Percentiles rank a stretch among this genome's conserved stretches.
These are phyloP conservation scores for Mimachlamys varia DNA, from an alignment of 2,888 invertebrate genomes.

Conservation along the genomic window DNA sequence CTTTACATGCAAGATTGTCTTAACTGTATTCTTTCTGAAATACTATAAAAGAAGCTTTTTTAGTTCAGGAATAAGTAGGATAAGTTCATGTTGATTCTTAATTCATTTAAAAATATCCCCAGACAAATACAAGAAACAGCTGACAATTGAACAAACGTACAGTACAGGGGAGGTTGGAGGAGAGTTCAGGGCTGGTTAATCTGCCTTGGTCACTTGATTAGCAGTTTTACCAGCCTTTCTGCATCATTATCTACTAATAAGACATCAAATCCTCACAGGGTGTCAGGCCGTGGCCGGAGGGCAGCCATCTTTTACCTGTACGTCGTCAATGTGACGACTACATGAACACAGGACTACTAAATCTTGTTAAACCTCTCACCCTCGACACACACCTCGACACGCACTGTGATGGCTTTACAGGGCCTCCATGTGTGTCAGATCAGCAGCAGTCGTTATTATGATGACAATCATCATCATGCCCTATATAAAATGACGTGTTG, in stretches of 20 bases:
- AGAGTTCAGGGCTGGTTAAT: neutral
- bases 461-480: slow-evolving; percentile 5
- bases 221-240: neutral
- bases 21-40: no score
- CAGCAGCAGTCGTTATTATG: neutral
- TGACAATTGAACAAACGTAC: no score
- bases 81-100: no score
- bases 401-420: neutral
- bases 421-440: slow-evolving; percentile 7
- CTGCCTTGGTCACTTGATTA: slow-evolving; percentile 2
- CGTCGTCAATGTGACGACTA: neutral
- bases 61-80: no score
- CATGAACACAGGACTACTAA: slow-evolving; percentile 17
- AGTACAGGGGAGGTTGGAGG: no score
- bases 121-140: no score
- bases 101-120: no score
- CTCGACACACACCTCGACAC: neutral
- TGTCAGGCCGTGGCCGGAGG: neutral
- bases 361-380: slow-evolving; percentile 18
- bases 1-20: no score
- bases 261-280: slow-evolving; percentile 6
- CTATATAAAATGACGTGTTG: slow-evolving; percentile 9
- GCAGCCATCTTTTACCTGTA: slow-evolving; percentile 35
- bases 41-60: no score
- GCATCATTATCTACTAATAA: slow-evolving; percentile 18